Evolutionary conservation across 2,888 invertebrate genomes (phyloP), one percentile per base, ranked within the genome.

Genomic region (Papilio gigon): DNA sequence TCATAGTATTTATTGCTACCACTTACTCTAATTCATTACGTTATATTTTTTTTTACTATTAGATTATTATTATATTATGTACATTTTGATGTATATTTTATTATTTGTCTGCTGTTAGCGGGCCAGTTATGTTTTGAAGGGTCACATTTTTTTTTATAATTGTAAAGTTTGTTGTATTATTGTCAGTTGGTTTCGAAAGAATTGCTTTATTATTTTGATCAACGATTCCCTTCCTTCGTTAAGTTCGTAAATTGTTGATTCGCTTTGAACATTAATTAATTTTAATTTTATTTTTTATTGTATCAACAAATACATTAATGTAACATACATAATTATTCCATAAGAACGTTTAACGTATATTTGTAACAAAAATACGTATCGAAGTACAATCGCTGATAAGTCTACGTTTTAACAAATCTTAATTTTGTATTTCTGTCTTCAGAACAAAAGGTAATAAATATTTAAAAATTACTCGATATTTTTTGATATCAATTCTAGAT

Each of bases 51-150:
- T 68, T 88, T 88, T 85, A 88, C 88, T 86, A 81, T 84, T 89
- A 90, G 88, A 87, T 56, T 89, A 89, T 87, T 87, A 87, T 88
- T 90, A 88, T 91, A 90, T 90, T 91, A 88, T 91, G 92, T 92
- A 92, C 90, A 92, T 91, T 92, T 89, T 90, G 90, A 90, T 92
- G 91, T 91, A 91, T 89, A 90, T 90, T 91, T 90, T 91, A 90
- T 90, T 89, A 89, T 90, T 90, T 88, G 86, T 85, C 85, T 85
- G 84, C 85, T 88, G 58, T 83, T 83, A 85, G 88, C 80, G 86
- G 85, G 76, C 86, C 83, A 76, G 88, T 92, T 90, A 90, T 87
- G 89, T 90, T 90, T 87, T 88, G 83, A 81, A 30, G 75, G 81
- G 85, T 89, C 86, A 85, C 89, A 86, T 85, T 88, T 86, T 84